Evolutionary conservation across 2,797 vertebrate genomes (phyloP), one percentile per base, ranked within the genome.

Genomic region (Thripadectes ignobilis): DNA sequence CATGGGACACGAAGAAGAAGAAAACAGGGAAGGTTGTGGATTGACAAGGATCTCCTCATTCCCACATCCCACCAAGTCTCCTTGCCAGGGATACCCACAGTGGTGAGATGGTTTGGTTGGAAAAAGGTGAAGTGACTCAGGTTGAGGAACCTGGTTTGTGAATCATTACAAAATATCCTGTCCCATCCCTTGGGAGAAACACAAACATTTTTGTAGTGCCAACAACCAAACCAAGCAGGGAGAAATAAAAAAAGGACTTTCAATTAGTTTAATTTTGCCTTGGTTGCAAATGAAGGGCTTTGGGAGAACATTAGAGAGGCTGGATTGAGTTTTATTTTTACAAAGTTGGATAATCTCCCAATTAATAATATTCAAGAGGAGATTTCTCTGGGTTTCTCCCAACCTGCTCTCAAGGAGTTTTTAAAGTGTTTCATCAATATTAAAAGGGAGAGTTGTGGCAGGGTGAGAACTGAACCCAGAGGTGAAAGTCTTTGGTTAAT

Each of bases 1-100:
- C 0, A 0, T 0, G 1, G 20, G 12, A 16, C 3, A 14, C 8
- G 8, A 58, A 81, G 6, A 16, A 81, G 6, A 16, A 61, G 13
- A 19, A 76, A 89, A 34, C 1, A 36, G 6, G 21, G 39, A 58
- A 66, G 2, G 13, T 0, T 22, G 13, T 45, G 39, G 12, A 24
- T 5, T 29, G 38, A 30, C 8, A 24, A 89, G 14, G 7, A 1
- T 52, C 2, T 39, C 20, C 16, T 75, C n/a, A 10, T 12, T 87
- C 38, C 27, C 55, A 36, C 30, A 34, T 92, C 38, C 29, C n/a
- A 80, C 27, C 26, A 11, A 8, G 16, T 19, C 22, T 54, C 92
- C 43, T 55, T 48, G 34, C 5, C 77, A 26, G 15, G 17, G 15
- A 23, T 24, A 52, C 9, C 43, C 27, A 32, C 14, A 9, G 3